Percentiles rank a stretch among this genome's conserved stretches.
Evolutionary conservation across 2,113 vertebrate genomes (phyloP).

Genomic region (Triplophysa siluroides): DNA sequence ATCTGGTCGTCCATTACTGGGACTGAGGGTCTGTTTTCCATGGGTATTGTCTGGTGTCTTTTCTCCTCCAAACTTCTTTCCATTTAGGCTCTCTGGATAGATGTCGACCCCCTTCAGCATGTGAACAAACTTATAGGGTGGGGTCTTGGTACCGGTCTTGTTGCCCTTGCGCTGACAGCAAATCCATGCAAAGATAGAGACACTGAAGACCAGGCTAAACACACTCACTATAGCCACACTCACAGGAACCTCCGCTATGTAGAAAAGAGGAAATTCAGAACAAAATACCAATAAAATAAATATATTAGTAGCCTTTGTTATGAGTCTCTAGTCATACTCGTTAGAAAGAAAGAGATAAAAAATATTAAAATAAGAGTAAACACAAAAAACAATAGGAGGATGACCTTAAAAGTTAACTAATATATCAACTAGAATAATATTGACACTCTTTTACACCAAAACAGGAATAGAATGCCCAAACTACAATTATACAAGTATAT

Average conservation of each 20-base stretch:
- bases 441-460: not conserved
- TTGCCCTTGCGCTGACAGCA: slow-evolving; percentile 96
- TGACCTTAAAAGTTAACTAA: not conserved
- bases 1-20: slow-evolving; percentile 72
- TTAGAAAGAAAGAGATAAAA: too few relatives aligned
- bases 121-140: slow-evolving; percentile 97
- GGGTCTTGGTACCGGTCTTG: slow-evolving; percentile 91
- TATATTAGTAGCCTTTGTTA: too few relatives aligned
- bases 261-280: not conserved
- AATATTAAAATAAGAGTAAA: too few relatives aligned
- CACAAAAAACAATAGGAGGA: not conserved
- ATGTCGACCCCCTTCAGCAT: slow-evolving; percentile 98
- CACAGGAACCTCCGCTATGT: slow-evolving; percentile 86
- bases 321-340: too few relatives aligned
- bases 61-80: slow-evolving; percentile 89
- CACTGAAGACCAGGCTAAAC: slow-evolving; percentile 93
- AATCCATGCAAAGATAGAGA: slow-evolving; percentile 95
- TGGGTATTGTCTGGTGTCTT: slow-evolving; percentile 67
- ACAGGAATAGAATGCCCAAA: not conserved
- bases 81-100: slow-evolving; percentile 91
- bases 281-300: not conserved
- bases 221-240: slow-evolving; percentile 92
- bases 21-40: slow-evolving; percentile 71
- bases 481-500: not conserved
- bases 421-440: not conserved